Evolutionary conservation across 2,888 invertebrate species (phyloP).

Genomic region (Eupeodes luniger): DNA sequence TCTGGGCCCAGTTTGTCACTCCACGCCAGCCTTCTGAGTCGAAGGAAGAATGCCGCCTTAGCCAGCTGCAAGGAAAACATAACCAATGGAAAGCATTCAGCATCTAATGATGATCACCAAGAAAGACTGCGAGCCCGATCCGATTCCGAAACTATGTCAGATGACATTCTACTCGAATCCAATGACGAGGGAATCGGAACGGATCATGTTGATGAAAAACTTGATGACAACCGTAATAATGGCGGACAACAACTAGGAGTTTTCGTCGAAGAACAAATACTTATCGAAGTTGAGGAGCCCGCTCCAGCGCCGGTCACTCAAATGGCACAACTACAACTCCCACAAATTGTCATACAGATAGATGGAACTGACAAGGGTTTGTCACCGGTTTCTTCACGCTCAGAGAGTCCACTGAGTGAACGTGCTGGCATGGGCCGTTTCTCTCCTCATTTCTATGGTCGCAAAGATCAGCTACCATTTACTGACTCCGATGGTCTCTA

Average conservation of each 20-base stretch:
- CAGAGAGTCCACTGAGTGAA: slow-evolving; percentile 91
- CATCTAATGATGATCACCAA: slow-evolving; percentile 76
- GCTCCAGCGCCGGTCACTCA: slow-evolving; percentile 69
- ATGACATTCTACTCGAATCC: slow-evolving; percentile 89
- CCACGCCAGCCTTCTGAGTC: slow-evolving; percentile 84
- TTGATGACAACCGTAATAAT: slow-evolving; percentile 84
- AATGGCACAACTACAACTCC: slow-evolving; percentile 86
- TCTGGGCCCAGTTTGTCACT: slow-evolving; percentile 78
- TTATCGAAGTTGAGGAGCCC: slow-evolving; percentile 79
- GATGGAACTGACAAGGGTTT: slow-evolving; percentile 86
- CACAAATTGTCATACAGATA: slow-evolving; percentile 87
- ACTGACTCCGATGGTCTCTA: slow-evolving; percentile 92
- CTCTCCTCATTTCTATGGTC: slow-evolving; percentile 90
- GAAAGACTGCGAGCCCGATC: slow-evolving; percentile 86
- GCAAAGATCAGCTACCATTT: slow-evolving; percentile 88
- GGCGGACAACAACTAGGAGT: slow-evolving; percentile 71
- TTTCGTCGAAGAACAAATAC: slow-evolving; percentile 78
- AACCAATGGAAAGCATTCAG: slow-evolving; percentile 80
- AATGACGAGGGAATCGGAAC: slow-evolving; percentile 92
- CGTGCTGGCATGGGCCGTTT: slow-evolving; percentile 88
- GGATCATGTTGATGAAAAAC: slow-evolving; percentile 88
- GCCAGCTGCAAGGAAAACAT: slow-evolving; percentile 85
- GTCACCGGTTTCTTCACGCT: slow-evolving; percentile 91
- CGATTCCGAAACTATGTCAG: slow-evolving; percentile 90
- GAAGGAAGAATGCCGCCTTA: slow-evolving; percentile 87